Evolutionary conservation across 2,888 invertebrate genomes (phyloP), one percentile per base, ranked within the genome.

Genomic region (Machimus rusticus): DNA sequence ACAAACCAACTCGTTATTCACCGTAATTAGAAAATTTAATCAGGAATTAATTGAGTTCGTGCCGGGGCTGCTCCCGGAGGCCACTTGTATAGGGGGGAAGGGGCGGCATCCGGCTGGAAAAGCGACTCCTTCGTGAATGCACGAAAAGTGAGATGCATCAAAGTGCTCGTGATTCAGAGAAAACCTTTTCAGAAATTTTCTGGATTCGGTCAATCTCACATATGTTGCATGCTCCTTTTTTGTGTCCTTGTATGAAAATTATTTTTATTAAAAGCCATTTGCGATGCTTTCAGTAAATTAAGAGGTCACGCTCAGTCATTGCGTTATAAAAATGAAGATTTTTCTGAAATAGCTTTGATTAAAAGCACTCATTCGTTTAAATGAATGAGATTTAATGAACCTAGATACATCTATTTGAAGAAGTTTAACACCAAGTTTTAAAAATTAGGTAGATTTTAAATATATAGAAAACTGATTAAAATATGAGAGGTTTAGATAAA

Each of bases 21-120:
- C 46, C n/a, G 79, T 79, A 79, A 79, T 79, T 79, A 79, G 79
- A 46, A 79, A 51, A 51, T 79, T 79, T 51, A 79, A 79, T 79
- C 51, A 79, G 51, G 23, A 79, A 79, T 51, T 79, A 79, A 79
- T 79, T 79, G 51, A 79, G 51, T 51, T 79, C 66, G 23, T 66
- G 66, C 28, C 66, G 66, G 66, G 66, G 9, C 66, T 66, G 66
- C 28, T 23, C 66, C 66, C 66, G 28, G 23, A 51, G 66, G 28
- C 66, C 66, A 12, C 66, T 66, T 28, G 28, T 66, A 66, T 28
- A 34, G 2, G 34, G 34, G 34, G 31, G 31, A 31, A 4, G 31
- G 19, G 57, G 66, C 1, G 66, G 66, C 66, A 66, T 12, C 28
- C 66, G 66, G 66, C 9, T 28, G 19, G 28, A 66, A 57, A 66